phyloP scores from a whole-genome alignment of 2,888 invertebrate species.

The Heliconius charithonia region DNA sequence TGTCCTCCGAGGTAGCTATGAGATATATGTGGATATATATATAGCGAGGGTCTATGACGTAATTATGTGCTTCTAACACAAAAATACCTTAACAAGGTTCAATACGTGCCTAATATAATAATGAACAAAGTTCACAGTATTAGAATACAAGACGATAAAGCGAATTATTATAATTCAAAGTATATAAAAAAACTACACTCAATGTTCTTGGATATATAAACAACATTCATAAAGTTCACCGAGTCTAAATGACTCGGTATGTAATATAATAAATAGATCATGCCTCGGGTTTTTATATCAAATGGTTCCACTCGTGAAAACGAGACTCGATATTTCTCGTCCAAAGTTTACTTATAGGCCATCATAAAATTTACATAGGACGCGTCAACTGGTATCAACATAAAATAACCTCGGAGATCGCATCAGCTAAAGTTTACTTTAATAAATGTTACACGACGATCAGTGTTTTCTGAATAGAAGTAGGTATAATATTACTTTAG shows the following conservation, averaged over 20 bases:
- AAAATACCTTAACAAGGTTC: too few relatives aligned
- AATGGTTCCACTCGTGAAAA: constrained; percentile 25
- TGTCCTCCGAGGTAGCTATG: too few relatives aligned
- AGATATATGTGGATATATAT: too few relatives aligned
- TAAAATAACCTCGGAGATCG: constrained; percentile 30
- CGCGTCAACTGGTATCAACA: constrained; percentile 48
- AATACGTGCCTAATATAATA: too few relatives aligned
- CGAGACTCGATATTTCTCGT: constrained; percentile 44
- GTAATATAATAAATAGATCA: too few relatives aligned
- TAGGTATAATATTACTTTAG: neutral
- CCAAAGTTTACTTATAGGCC: constrained; percentile 61
- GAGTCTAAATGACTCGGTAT: too few relatives aligned
- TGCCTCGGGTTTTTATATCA: constrained; percentile 4
- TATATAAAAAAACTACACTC: neutral
- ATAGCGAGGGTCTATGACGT: too few relatives aligned
- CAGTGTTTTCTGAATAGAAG: constrained; percentile 5
- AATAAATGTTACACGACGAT: constrained; percentile 25
- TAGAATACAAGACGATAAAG: too few relatives aligned
- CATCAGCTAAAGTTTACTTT: constrained; percentile 24
- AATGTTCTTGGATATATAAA: neutral
- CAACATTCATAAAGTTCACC: neutral
- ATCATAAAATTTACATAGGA: constrained; percentile 80
- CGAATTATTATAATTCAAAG: neutral
- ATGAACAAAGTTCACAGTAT: too few relatives aligned
- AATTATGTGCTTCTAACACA: too few relatives aligned